Conservation (phyloP, 2,113 vertebrate genomes). For the Gopherus flavomarginatus region DNA sequence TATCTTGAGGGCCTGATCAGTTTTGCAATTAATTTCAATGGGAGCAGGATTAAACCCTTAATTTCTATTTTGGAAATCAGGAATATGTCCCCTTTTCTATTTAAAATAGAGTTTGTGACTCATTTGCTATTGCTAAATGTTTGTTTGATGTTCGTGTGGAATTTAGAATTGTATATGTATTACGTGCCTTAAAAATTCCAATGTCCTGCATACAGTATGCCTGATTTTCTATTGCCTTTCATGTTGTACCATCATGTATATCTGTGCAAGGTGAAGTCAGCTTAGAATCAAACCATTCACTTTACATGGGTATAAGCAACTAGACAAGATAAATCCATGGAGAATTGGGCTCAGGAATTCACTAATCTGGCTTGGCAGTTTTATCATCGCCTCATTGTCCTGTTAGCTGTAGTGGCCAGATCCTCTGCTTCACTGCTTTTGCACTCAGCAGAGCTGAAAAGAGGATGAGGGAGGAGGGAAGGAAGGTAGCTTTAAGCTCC, state of each 20-base stretch:
- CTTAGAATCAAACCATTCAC: neutral
- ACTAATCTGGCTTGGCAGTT: neutral
- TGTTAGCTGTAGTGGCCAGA: accelerated
- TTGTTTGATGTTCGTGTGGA: neutral
- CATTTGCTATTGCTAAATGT: conserved; percentile 38
- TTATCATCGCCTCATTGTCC: neutral
- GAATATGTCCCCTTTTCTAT: conserved; percentile 54
- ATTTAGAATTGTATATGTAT: conserved; percentile 5
- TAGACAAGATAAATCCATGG: accelerated
- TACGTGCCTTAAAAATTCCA: neutral
- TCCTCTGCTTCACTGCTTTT: neutral
- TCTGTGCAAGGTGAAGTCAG: neutral
- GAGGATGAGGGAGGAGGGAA: neutral
- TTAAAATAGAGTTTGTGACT: conserved; percentile 66
- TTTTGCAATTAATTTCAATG: conserved; percentile 71
- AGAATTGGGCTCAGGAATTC: neutral
- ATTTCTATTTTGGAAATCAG: conserved; percentile 69
- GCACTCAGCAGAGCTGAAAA: neutral
- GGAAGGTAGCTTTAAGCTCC: neutral
- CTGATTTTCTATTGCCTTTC: neutral
- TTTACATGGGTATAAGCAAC: neutral
- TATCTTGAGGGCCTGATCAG: conserved; percentile 65
- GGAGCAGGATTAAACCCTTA: conserved; percentile 57
- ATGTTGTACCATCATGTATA: neutral
- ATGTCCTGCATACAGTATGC: accelerated